Base-by-base conservation (phyloP, 2,113 vertebrate genomes). In the Trematocara nigrifrons region DNA sequence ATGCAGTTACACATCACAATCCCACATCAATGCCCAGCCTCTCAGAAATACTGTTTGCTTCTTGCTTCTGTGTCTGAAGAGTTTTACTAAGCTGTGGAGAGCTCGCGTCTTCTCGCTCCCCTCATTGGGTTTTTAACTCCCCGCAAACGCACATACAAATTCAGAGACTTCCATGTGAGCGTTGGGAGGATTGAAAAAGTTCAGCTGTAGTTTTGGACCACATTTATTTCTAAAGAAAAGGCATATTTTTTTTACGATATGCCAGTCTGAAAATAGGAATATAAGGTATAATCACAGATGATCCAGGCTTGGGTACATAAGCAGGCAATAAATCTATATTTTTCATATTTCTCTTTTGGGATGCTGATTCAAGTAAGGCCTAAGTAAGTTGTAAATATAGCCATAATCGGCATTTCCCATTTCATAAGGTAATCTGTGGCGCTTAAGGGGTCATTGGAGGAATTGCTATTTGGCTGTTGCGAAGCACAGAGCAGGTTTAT, bases 211-310 rank as follows among this genome's bases (percentile, higher is more conserved):
- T 76, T 76, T 51, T 51, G 71, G 71, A 76, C 71, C 45, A 76
- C 10, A 51, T 76, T 76, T 76, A 76, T 51, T 76, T 76, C 45
- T 49, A 84, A 81, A 52, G 57, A 57, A 64, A 49, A 92, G 83
- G 64, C 45, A 45, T 49, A 53, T 91, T 93, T 93, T 92, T 93
- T 80, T 42, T 52, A 10, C 42, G 3, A 89, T 90, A 89, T 93
- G 56, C 79, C 76, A 0, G 33, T 64, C 56, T 88, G 85, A 87
- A 94, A 95, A 94, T 82, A 76, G 90, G 82, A 94, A 90, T 92
- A 86, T 89, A 83, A 78, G 89, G 82, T 88, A 90, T 96, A 93
- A 96, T 90, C 89, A 10, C 86, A 93, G 94, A 95, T 96, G 90
- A 96, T 95, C 94, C 94, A 20, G 83, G 90, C 93, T 94, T 87